Percentiles rank a stretch among this genome's conserved stretches.
phyloP scores from a whole-genome alignment of 2,888 invertebrate genomes.

The Drosophila meridiana region DNA sequence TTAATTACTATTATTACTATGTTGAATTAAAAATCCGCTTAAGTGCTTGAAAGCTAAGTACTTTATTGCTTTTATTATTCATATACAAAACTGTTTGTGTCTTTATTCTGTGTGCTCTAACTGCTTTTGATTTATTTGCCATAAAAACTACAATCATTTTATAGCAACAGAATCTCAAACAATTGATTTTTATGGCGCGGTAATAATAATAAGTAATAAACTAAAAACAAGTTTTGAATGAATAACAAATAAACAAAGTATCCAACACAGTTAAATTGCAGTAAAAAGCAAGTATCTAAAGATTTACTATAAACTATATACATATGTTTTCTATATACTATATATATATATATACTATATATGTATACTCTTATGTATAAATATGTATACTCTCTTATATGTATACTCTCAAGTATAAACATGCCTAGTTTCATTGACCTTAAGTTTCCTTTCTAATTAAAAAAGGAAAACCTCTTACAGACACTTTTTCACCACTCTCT shows the following conservation, averaged over 20 bases:
- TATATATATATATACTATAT: not conserved
- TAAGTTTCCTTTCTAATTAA: conserved; percentile 2
- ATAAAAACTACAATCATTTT: not conserved
- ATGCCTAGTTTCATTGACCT: not conserved
- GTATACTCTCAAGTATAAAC: not conserved
- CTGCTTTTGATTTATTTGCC: not conserved
- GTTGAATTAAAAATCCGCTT: not conserved
- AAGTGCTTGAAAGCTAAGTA: not conserved
- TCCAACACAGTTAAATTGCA: not conserved
- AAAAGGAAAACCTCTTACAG: not conserved
- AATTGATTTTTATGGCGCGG: conserved; percentile 6
- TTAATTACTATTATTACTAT: too few species aligned
- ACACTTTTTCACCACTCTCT: not conserved
- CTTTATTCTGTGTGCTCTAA: not conserved
- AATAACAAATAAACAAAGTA: not conserved
- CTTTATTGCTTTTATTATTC: not conserved
- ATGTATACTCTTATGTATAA: not conserved
- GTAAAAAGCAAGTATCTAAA: not conserved
- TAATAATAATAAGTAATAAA: not conserved
- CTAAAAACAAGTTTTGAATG: not conserved
- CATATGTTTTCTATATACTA: not conserved
- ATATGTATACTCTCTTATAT: too few species aligned
- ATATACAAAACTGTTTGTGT: not conserved
- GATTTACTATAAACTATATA: not conserved
- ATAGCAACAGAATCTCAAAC: not conserved